Conservation (phyloP, 2,113 vertebrate species). For the Esox niger region DNA sequence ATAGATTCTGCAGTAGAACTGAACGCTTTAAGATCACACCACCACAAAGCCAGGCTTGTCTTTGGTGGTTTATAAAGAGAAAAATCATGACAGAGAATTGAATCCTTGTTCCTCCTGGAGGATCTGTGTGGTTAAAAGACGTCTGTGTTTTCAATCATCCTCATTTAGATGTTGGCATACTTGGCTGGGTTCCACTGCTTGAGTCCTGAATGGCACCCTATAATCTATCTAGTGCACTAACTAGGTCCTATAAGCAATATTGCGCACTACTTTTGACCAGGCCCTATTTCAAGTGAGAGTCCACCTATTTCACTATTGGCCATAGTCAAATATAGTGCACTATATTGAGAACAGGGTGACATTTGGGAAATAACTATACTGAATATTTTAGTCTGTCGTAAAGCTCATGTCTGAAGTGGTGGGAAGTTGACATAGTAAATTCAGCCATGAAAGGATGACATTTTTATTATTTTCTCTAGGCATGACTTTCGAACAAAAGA, state of each 20-base stretch:
- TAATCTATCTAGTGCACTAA: no score
- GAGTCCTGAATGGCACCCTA: no score
- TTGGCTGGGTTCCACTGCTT: slow-evolving; percentile 11
- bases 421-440: slow-evolving; percentile 14
- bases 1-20: no score
- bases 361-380: neutral
- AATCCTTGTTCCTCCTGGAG: neutral
- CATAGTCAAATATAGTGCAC: no score
- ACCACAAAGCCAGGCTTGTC: neutral
- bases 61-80: no score
- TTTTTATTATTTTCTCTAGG: slow-evolving; percentile 12
- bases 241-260: no score
- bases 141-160: slow-evolving; percentile 28
- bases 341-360: neutral
- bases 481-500: slow-evolving; percentile 7
- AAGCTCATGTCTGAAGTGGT: no score
- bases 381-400: no score
- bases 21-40: neutral
- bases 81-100: neutral
- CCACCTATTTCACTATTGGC: no score
- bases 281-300: no score
- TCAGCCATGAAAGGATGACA: slow-evolving; percentile 21
- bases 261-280: no score
- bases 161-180: slow-evolving; percentile 25
- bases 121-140: neutral